Percentiles rank a stretch among this genome's conserved stretches.
Evolutionary conservation across 2,113 vertebrate species (phyloP).

Genomic region (Amia ocellicauda): DNA sequence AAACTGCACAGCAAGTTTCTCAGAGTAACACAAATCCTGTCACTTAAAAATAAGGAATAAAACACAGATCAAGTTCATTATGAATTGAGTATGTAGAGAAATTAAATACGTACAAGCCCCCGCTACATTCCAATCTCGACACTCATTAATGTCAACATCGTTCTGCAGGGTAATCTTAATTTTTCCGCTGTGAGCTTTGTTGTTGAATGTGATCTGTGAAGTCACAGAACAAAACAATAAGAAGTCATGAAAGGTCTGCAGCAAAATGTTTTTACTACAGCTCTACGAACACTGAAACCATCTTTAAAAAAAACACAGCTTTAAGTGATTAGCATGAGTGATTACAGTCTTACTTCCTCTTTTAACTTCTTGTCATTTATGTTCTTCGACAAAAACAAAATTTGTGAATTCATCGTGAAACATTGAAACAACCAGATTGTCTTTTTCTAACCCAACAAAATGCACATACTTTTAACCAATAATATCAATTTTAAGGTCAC

Average conservation of each 20-base stretch:
- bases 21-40: background rate
- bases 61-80: background rate
- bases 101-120: slow-evolving; percentile 75
- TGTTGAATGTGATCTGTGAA: slow-evolving; percentile 84
- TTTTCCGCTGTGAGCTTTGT: slow-evolving; percentile 85
- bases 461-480: too few species aligned
- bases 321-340: too few species aligned
- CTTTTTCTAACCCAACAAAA: too few species aligned
- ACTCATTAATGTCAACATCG: slow-evolving; percentile 78
- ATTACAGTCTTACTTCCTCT: too few species aligned
- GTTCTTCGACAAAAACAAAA: too few species aligned
- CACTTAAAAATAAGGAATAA: background rate
- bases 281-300: background rate
- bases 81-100: background rate
- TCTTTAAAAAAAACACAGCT: background rate
- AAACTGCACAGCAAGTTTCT: too few species aligned
- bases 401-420: too few species aligned
- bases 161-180: slow-evolving; percentile 81
- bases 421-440: too few species aligned
- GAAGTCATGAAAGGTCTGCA: background rate
- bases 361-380: too few species aligned
- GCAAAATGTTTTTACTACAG: background rate
- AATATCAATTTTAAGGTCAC: too few species aligned
- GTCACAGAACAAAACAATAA: slow-evolving; percentile 8
- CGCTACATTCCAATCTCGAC: slow-evolving; percentile 84